phyloP scores from a whole-genome alignment of 2,113 vertebrate species.

The Dicentrarchus labrax region DNA sequence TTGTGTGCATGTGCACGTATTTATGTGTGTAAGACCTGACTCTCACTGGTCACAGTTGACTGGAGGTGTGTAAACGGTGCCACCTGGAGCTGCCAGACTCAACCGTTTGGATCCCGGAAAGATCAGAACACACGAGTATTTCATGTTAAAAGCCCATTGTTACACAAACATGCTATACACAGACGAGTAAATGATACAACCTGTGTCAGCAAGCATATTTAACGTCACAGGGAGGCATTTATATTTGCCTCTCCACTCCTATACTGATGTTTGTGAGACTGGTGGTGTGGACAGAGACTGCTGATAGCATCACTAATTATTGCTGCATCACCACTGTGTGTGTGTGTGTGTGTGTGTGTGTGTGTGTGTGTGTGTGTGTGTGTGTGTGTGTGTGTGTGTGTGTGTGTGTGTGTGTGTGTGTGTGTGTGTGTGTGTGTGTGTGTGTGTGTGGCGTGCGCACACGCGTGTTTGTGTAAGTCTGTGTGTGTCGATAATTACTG shows the following conservation, averaged over 20 bases:
- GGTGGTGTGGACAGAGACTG: constrained; percentile 41
- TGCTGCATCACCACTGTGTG: constrained; percentile 50
- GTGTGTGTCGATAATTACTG: constrained; percentile 36
- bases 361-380: constrained; percentile 11
- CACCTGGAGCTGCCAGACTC: constrained; percentile 36
- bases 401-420: constrained; percentile 7
- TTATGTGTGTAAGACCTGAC: neutral
- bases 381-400: constrained; percentile 42
- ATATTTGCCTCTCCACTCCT: neutral
- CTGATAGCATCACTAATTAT: constrained; percentile 63
- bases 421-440: neutral
- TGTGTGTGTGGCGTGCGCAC: constrained; percentile 29
- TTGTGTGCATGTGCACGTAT: neutral
- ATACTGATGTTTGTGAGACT: constrained; percentile 3
- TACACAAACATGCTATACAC: neutral
- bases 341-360: constrained; percentile 8
- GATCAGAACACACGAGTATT: neutral
- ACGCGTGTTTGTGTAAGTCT: no score
- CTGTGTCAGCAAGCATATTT: no score
- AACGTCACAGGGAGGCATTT: no score
- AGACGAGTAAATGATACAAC: neutral
- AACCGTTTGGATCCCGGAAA: constrained; percentile 12
- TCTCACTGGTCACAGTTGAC: constrained; percentile 44
- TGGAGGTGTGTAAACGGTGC: constrained; percentile 44
- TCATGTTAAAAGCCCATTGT: neutral